A percentile compares a stretch with the other conserved stretches of the same genome.
Conservation (phyloP, 2,888 invertebrate species). For the Limnephilus auricula region DNA sequence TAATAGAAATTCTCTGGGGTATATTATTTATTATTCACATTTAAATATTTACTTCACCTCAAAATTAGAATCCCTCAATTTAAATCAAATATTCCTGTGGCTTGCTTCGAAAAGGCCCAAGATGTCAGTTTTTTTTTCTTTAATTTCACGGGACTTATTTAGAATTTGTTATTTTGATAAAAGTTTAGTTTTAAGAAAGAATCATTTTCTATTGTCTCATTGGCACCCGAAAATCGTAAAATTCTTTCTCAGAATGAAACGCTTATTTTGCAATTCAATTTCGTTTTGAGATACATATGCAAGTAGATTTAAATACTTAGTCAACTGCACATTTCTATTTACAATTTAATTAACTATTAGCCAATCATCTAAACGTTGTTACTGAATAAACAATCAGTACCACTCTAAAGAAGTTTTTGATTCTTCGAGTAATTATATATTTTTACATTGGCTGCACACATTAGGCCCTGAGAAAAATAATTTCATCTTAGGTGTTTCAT, state of each 20-base stretch:
- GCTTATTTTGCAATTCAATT: no score
- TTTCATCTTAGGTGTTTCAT: no score
- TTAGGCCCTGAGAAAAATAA: no score
- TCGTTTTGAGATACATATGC: neutral
- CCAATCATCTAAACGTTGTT: neutral
- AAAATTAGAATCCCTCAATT: neutral
- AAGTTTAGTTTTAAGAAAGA: no score
- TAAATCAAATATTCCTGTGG: neutral
- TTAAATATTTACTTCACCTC: neutral
- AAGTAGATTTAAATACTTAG: neutral
- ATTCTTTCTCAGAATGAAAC: no score
- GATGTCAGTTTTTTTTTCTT: no score
- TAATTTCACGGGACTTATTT: no score
- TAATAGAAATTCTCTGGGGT: neutral
- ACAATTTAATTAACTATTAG: neutral
- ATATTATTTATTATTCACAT: neutral
- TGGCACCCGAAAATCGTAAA: no score
- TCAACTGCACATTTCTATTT: neutral
- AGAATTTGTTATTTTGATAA: no score
- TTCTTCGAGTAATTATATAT: neutral
- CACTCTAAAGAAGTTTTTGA: neutral
- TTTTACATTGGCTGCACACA: no score
- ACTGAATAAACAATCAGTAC: neutral
- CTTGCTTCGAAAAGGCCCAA: no score
- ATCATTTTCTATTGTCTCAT: no score